Evolutionary conservation across 2,888 invertebrate species (phyloP).

Genomic region (Strigamia transsilvanica): DNA sequence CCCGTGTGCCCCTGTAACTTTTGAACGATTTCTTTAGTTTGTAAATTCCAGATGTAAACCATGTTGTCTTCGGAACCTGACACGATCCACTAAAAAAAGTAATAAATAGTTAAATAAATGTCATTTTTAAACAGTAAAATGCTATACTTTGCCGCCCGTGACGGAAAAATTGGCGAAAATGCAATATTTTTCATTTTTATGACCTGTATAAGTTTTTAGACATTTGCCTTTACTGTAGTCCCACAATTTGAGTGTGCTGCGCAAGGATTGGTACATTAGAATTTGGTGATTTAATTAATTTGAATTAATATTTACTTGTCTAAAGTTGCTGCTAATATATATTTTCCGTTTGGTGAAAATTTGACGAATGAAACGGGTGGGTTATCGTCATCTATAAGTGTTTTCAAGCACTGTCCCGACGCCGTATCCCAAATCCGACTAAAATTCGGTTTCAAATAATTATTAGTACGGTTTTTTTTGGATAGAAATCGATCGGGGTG

Average conservation of each 20-base stretch:
- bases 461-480: too few species aligned
- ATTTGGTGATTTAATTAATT: conserved; percentile 1
- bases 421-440: conserved; percentile 99
- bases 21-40: conserved; percentile 99
- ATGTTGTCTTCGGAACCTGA: conserved; percentile 99
- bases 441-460: conserved; percentile 54
- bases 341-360: conserved; percentile 99
- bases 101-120: conserved; percentile 58
- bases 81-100: conserved; percentile 89
- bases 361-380: conserved; percentile 99
- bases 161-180: conserved; percentile 99
- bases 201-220: conserved; percentile 96
- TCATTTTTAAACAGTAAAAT: not conserved
- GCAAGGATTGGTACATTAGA: not conserved
- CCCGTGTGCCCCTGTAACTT: conserved; percentile 96
- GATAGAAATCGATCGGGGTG: conserved; percentile 51
- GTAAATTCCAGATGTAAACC: conserved; percentile 99
- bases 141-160: conserved; percentile 93
- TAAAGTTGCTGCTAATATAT: conserved; percentile 96
- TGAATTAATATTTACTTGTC: conserved; percentile 74
- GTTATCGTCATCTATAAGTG: conserved; percentile 98
- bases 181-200: conserved; percentile 99
- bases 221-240: conserved; percentile 99
- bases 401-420: conserved; percentile 98
- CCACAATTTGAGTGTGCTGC: conserved; percentile 92